Base-by-base conservation (phyloP, 2,113 vertebrate species). In the Aphyosemion australe region DNA sequence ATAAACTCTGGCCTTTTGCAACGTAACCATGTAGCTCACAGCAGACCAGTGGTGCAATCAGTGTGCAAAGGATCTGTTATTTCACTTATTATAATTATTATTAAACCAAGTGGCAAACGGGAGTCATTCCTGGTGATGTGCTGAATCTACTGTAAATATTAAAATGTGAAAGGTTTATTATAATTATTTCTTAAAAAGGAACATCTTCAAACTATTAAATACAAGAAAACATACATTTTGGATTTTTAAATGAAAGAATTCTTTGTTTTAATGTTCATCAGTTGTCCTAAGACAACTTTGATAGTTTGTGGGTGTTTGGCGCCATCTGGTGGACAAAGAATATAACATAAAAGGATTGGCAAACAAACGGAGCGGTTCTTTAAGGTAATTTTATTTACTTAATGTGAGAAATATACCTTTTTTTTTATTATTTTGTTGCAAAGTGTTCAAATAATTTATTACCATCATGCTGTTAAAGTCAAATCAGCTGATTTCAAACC, bases 91-190 rank as follows among this genome's bases (percentile, higher is more conserved):
- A 37, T 37, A 5, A 37, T n/a, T 41, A 26, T 26, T 26, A 26
- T 26, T 26, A 26, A 26, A 26, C 26, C 20, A 31, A 41, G 19
- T 2, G n/a, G 54, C 15, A 26, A 73, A 57, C n/a, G 37, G 18
- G 50, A 68, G 57, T 72, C 26, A 49, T 79, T 66, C 83, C 76
- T 72, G 67, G 78, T 14, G 55, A 48, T 74, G 81, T 86, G 87
- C 86, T 74, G 53, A 87, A 75, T 69, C 85, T 87, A 87, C 87
- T 88, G 84, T 65, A 65, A 13, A 65, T 86, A 78, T 60, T 69
- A 53, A 82, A 82, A 83, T 78, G 76, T 79, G 84, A 80, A 69
- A 62, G 19, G 39, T 69, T 66, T 69, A 71, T 37, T 76, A 21
- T n/a, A 49, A 66, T 13, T 43, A 13, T 39, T 50, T 58, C 11